Conservation (phyloP, 2,888 invertebrate genomes). For the Macropis europaea region DNA sequence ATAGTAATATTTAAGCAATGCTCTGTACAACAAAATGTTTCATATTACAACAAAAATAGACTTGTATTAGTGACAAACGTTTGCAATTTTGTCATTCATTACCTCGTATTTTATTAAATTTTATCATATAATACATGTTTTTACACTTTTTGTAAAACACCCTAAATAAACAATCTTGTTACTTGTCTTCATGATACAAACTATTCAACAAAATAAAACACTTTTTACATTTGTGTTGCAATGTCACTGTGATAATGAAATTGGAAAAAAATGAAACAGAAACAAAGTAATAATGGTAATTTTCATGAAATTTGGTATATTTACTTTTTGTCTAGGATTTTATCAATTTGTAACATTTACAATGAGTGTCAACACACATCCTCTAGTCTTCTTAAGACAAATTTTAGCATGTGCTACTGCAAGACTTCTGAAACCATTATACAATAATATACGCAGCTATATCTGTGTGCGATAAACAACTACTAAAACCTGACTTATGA, state of each 20-base stretch:
- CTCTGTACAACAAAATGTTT: not conserved
- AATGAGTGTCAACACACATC: conserved; percentile 47
- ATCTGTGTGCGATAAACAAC: conserved; percentile 54
- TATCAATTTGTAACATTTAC: not conserved
- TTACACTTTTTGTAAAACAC: not conserved
- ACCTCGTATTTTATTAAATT: conserved; percentile 5
- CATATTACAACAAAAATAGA: not conserved
- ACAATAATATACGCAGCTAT: conserved; percentile 49
- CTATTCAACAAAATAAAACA: not conserved
- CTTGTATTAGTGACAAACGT: not conserved
- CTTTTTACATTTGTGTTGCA: not conserved
- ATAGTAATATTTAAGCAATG: not conserved
- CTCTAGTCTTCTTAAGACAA: conserved; percentile 46
- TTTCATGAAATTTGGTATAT: not conserved
- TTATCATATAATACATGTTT: not conserved
- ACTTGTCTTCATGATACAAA: not conserved
- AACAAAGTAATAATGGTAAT: not conserved
- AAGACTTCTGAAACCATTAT: conserved; percentile 57
- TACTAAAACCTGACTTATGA: conserved; percentile 49
- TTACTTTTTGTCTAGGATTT: not conserved
- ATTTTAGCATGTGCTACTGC: conserved; percentile 40
- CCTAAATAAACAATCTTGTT: not conserved
- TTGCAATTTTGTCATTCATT: not conserved
- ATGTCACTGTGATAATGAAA: not conserved
- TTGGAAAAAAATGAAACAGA: not conserved